A percentile compares a stretch with the other conserved stretches of the same genome.
phyloP scores from a whole-genome alignment of 1,140 invertebrate species.

The Procambarus virginalis region DNA sequence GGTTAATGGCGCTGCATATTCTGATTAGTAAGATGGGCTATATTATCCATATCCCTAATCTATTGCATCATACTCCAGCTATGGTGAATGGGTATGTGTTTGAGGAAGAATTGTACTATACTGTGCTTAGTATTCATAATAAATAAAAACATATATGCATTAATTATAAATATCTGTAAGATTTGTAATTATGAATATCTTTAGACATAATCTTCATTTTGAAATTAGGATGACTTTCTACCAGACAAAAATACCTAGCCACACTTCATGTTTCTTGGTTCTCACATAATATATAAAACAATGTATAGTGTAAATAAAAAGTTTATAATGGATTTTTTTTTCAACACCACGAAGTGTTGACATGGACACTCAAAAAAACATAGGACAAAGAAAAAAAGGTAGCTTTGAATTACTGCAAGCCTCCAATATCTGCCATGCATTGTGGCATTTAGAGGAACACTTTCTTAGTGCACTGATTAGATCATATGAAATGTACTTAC shows the following conservation, averaged over 20 bases:
- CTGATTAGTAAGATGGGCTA: no score
- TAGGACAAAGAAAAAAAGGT: slow-evolving; percentile 53
- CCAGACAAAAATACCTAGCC: not conserved
- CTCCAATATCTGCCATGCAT: slow-evolving; percentile 5
- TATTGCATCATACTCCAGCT: no score
- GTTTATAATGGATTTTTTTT: slow-evolving; percentile 17
- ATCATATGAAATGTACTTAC: slow-evolving; percentile 22
- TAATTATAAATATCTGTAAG: not conserved
- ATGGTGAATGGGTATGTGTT: no score
- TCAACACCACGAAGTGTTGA: slow-evolving; percentile 36
- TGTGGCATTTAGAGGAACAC: slow-evolving; percentile 11
- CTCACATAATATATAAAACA: not conserved
- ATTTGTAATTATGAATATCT: not conserved
- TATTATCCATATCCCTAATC: no score
- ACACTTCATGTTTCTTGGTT: not conserved
- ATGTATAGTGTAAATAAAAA: not conserved
- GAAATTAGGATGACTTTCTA: not conserved
- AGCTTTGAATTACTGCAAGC: slow-evolving; percentile 26
- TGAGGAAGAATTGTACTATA: not conserved
- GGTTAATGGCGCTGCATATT: no score
- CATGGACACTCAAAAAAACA: slow-evolving; percentile 47
- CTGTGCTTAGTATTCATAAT: not conserved
- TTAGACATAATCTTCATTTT: no score
- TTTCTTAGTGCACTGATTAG: slow-evolving; percentile 27
- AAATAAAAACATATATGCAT: not conserved